phyloP scores from a whole-genome alignment of 2,888 invertebrate species.

The Drosophila helvetica region DNA sequence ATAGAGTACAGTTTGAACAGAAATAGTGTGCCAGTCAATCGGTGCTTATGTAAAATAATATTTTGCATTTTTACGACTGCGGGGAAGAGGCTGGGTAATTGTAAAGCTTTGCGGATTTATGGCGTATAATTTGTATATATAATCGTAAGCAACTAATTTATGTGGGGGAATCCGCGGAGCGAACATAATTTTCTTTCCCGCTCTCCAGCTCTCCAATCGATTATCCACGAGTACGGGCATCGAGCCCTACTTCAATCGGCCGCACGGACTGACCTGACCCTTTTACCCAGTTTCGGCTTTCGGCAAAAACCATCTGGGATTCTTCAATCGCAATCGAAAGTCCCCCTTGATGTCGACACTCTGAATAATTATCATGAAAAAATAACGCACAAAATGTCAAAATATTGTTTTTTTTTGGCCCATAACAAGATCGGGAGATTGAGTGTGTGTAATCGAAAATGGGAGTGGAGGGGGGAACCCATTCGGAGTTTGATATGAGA shows the following conservation, averaged over 20 bases:
- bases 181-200: not conserved
- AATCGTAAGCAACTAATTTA: not conserved
- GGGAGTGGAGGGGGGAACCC: conserved; percentile 9
- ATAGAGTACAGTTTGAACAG: not conserved
- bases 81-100: not conserved
- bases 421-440: conserved; percentile 68
- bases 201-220: not conserved
- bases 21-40: not conserved
- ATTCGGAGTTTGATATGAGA: conserved; percentile 57
- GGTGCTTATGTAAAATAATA: not conserved
- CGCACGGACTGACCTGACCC: conserved; percentile 6
- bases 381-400: conserved; percentile 53
- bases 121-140: conserved; percentile 5
- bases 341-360: conserved; percentile 64
- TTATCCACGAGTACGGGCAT: not conserved
- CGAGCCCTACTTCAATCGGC: not conserved
- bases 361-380: conserved; percentile 75
- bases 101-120: not conserved
- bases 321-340: conserved; percentile 31
- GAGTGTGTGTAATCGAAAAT: conserved; percentile 65
- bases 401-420: conserved; percentile 37
- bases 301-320: conserved; percentile 35
- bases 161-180: not conserved
- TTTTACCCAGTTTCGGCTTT: conserved; percentile 36
- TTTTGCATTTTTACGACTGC: not conserved